These are phyloP conservation scores for Anguilla obscura DNA, from an alignment of 2,797 vertebrate species.

Conservation along the genomic window DNA sequence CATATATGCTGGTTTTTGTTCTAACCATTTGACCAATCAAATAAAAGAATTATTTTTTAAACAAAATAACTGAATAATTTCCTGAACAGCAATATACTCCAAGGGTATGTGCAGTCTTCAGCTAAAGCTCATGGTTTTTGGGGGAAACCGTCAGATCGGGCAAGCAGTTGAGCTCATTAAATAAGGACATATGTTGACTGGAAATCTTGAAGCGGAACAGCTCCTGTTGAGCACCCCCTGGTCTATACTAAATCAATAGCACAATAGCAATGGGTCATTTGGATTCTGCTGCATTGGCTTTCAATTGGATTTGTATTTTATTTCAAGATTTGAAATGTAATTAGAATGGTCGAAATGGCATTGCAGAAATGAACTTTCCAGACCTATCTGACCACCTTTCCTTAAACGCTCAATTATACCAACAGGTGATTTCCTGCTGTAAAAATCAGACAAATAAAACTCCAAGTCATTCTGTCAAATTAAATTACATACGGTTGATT, in stretches of 20 bases:
- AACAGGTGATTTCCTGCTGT: background rate
- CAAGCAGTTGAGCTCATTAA: background rate
- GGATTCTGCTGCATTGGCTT: background rate
- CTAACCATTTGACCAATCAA: background rate
- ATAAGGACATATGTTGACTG: background rate
- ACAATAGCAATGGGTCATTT: background rate
- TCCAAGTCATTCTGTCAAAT: background rate
- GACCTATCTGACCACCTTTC: background rate
- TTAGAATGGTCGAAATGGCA: background rate
- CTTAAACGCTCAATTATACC: background rate
- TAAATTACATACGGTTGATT: background rate
- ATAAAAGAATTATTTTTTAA: too few relatives aligned
- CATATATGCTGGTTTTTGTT: background rate
- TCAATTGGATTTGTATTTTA: background rate
- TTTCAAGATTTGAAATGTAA: background rate
- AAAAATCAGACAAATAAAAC: background rate
- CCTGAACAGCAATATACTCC: background rate
- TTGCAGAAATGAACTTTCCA: background rate
- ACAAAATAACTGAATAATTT: too few relatives aligned
- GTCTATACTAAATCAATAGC: background rate
- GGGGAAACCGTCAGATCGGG: background rate
- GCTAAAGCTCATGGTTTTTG: background rate
- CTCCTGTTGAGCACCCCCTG: background rate
- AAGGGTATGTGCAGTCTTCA: background rate
- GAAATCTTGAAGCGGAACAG: background rate